Evolutionary conservation across 1,140 invertebrate genomes (phyloP), one percentile per base, ranked within the genome.

Genomic region (Lepidurus arcticus): DNA sequence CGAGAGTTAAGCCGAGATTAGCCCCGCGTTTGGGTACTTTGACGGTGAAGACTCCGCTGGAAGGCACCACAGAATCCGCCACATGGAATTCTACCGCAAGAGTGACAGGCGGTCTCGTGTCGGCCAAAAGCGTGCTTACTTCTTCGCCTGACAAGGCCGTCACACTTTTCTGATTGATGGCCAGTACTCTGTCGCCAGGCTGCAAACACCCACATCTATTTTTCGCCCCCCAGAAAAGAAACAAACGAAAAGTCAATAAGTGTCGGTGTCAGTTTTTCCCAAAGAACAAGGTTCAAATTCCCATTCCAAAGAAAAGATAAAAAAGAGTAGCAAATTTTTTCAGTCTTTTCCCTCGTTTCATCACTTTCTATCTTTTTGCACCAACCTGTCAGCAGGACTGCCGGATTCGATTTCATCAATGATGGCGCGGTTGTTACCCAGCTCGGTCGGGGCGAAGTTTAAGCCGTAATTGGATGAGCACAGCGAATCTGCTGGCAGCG

Each of bases 31-130:
- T 93, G 0, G 93, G 90, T 11, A 98, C 85, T 85, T 96, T 94
- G 0, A 98, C 94, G 78, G 92, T 92, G 83, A 96, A 97, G 0
- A 94, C 90, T 8, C 95, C 95, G 81, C 92, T 94, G 11, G 92
- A 92, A 1, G 95, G 94, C 76, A 96, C 92, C 24, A 97, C 94
- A 0, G 94, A 90, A 81, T 97, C 94, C n/a, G 93, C 92, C 81
- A 97, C 94, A 86, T 94, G 94, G 85, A 97, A 97, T 84, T 97
- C 95, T 5, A 93, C 89, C 73, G 91, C 88, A 2, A 94, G 81
- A 53, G 81, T 79, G 83, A 85, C 81, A 82, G 84, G 82, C 80
- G 87, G 83, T 82, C 85, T 79, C 81, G 86, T 85, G 65, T 87
- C 85, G 45, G 83, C 81, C 21, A 89, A 82, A 77, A 88, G 83